Evolutionary conservation across 2,888 invertebrate species (phyloP).

Genomic region (Mamestra brassicae): DNA sequence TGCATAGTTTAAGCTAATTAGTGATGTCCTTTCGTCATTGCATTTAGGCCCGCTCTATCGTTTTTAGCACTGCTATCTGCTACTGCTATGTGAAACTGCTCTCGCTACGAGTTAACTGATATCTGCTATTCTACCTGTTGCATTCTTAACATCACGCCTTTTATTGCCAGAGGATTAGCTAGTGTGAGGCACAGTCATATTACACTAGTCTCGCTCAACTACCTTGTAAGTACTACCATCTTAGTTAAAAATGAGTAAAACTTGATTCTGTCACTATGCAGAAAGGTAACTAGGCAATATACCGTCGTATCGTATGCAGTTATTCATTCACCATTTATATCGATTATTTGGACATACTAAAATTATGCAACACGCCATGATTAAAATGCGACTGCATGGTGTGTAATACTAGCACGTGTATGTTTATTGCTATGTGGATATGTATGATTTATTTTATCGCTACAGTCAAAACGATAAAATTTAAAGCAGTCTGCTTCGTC

Average conservation of each 20-base stretch:
- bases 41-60: neutral
- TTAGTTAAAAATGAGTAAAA: neutral
- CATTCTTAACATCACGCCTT: neutral
- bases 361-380: slow-evolving; percentile 35
- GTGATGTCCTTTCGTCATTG: neutral
- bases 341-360: slow-evolving; percentile 31
- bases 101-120: neutral
- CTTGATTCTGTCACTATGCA: neutral
- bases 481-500: slow-evolving; percentile 18
- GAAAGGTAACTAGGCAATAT: neutral
- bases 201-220: neutral
- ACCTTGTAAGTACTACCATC: too few species aligned
- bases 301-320: neutral
- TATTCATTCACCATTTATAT: slow-evolving; percentile 12
- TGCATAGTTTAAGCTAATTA: neutral
- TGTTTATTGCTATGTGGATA: slow-evolving; percentile 27
- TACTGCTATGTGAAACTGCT: neutral
- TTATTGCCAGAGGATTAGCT: neutral
- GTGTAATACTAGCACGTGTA: slow-evolving; percentile 41
- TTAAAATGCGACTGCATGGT: slow-evolving; percentile 29
- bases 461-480: slow-evolving; percentile 26
- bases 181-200: neutral
- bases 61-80: neutral
- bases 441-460: slow-evolving; percentile 37
- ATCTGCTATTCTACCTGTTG: neutral